phyloP scores from a whole-genome alignment of 35 echinoderm and acorn worm genomes.

The Heliocidaris tuberculata region DNA sequence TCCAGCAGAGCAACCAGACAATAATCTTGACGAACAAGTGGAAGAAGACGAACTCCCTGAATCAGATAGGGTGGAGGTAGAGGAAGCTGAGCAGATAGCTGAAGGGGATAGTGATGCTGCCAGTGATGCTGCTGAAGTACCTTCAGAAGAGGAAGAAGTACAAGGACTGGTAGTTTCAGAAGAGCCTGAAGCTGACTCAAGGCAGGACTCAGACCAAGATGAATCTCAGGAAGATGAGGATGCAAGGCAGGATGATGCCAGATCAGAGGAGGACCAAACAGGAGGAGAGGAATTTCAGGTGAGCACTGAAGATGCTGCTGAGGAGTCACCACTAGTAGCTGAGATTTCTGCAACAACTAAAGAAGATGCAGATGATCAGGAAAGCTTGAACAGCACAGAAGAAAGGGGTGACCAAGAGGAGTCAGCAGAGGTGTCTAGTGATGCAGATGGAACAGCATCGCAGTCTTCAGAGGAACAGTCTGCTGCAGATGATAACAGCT shows the following conservation, averaged over 20 bases:
- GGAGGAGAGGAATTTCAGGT: not conserved
- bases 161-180: not conserved
- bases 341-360: not conserved
- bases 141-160: not conserved
- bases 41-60: not conserved
- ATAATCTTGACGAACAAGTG: not conserved
- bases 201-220: not conserved
- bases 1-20: not conserved
- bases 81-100: not conserved
- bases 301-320: not conserved
- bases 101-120: not conserved
- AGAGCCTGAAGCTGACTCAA: not conserved
- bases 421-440: not conserved
- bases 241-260: not conserved
- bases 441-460: not conserved
- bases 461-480: not conserved
- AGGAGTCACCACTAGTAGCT: not conserved
- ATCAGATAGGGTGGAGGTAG: not conserved
- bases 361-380: not conserved
- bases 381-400: not conserved
- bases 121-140: not conserved
- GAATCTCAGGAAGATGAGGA: not conserved
- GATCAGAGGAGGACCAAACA: not conserved
- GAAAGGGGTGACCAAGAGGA: not conserved
- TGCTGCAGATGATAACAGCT: not conserved